phyloP scores from a whole-genome alignment of 2,797 vertebrate genomes.

The Acanthurus tractus region DNA sequence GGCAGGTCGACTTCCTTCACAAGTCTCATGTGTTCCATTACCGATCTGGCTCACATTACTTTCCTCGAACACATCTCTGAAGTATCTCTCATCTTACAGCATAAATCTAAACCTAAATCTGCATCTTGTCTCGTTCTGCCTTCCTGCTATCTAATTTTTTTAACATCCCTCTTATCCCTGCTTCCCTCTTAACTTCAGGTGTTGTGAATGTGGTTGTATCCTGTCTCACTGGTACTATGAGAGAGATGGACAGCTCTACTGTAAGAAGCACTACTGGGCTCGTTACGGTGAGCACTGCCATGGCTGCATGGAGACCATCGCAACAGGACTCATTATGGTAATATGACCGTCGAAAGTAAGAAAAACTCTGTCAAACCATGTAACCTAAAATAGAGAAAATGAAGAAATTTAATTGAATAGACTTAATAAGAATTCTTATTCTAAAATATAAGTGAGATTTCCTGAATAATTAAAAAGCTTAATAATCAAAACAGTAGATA shows the following conservation, averaged over 20 bases:
- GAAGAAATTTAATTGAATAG: not conserved
- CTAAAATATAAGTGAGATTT: too few relatives aligned
- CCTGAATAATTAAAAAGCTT: not conserved
- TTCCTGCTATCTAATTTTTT: slow-evolving; percentile 7
- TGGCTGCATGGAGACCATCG: slow-evolving; percentile 92
- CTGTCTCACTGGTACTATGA: slow-evolving; percentile 96
- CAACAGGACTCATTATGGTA: slow-evolving; percentile 97
- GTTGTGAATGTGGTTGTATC: slow-evolving; percentile 91
- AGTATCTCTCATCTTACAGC: slow-evolving; percentile 13
- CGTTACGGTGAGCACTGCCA: slow-evolving; percentile 94
- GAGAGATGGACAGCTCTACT: slow-evolving; percentile 93
- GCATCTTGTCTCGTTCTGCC: slow-evolving; percentile 17
- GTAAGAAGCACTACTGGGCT: slow-evolving; percentile 96
- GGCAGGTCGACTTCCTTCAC: slow-evolving; percentile 34
- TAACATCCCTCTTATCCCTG: not conserved
- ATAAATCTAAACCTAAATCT: slow-evolving; percentile 16
- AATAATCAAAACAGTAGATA: not conserved
- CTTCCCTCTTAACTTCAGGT: slow-evolving; percentile 81
- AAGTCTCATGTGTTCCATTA: slow-evolving; percentile 42
- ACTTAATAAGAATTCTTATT: not conserved
- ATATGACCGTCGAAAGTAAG: slow-evolving; percentile 32
- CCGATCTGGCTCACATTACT: slow-evolving; percentile 51
- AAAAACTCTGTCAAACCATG: not conserved
- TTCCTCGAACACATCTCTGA: not conserved
- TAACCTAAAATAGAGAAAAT: too few relatives aligned